These are phyloP conservation scores for Heterotis niloticus DNA, from an alignment of 2,113 vertebrate genomes.

Conservation along the genomic window DNA sequence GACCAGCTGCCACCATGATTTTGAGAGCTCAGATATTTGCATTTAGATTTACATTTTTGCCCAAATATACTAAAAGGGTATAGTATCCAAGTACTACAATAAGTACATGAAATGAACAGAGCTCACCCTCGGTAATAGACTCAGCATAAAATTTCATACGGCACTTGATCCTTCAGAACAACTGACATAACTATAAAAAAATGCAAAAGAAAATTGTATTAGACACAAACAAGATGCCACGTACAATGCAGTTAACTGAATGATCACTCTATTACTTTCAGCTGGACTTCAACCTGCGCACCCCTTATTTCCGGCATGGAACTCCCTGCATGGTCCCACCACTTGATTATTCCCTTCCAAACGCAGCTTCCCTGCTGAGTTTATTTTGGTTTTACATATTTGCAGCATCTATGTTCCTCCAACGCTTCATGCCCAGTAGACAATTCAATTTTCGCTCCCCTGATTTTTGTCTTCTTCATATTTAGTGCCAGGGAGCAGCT, in stretches of 20 bases:
- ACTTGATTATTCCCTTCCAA: conserved; percentile 17
- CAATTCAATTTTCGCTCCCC: background rate
- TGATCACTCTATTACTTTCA: conserved; percentile 5
- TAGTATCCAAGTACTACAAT: too few relatives aligned
- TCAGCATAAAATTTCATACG: too few relatives aligned
- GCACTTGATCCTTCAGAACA: too few relatives aligned
- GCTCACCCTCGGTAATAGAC: too few relatives aligned
- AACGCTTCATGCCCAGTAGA: background rate
- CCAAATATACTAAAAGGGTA: too few relatives aligned
- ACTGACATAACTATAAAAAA: background rate
- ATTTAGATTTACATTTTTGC: too few relatives aligned
- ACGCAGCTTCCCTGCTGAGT: conserved; percentile 17
- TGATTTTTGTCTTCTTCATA: conserved; percentile 5
- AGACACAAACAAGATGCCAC: background rate
- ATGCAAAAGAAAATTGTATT: background rate
- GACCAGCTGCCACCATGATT: too few relatives aligned
- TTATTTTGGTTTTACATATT: conserved; percentile 18
- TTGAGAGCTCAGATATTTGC: too few relatives aligned
- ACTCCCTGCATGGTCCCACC: background rate
- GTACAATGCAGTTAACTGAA: background rate
- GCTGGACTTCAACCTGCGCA: background rate
- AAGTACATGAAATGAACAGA: too few relatives aligned
- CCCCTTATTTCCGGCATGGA: background rate
- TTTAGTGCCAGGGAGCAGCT: conserved; percentile 12
- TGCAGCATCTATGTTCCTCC: conserved; percentile 6